Conservation (phyloP, 2,888 invertebrate genomes). For the Melanostoma mellinum region DNA sequence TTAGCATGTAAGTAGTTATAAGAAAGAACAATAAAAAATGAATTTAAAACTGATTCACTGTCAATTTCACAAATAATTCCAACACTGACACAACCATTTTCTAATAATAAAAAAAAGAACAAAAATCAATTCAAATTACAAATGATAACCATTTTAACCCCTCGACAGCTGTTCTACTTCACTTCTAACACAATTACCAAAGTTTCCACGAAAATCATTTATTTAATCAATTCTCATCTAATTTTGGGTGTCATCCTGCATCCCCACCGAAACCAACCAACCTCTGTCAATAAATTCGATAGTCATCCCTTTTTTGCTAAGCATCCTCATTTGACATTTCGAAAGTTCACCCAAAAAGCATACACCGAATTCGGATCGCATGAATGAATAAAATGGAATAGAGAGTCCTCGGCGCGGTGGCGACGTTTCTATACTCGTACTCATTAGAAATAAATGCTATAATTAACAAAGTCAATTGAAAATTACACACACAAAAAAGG, state of each 20-base stretch:
- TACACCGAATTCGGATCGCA: constrained; percentile 49
- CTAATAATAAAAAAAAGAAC: constrained; percentile 7
- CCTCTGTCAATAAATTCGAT: constrained; percentile 15
- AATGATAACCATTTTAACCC: constrained; percentile 7
- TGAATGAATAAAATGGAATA: constrained; percentile 63
- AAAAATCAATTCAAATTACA: constrained; percentile 61
- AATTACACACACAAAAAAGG: constrained; percentile 62
- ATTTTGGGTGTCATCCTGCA: constrained; percentile 49
- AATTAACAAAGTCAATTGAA: constrained; percentile 72
- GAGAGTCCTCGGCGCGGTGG: not conserved
- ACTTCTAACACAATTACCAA: constrained; percentile 12
- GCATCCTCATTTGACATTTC: not conserved
- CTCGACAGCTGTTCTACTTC: not conserved
- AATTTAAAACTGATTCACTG: too few species aligned
- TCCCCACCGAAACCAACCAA: not conserved
- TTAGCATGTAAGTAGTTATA: too few species aligned
- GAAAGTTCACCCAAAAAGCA: not conserved
- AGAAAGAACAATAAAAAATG: too few species aligned
- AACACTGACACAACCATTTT: not conserved
- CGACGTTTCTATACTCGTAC: constrained; percentile 39
- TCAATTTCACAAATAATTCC: too few species aligned
- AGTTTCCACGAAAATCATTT: constrained; percentile 55
- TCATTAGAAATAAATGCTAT: constrained; percentile 61
- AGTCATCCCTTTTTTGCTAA: constrained; percentile 21
- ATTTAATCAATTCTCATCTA: constrained; percentile 66